A percentile compares a stretch with the other conserved stretches of the same genome.
Conservation (phyloP, 2,888 invertebrate species). For the Yponomeuta evonymella region DNA sequence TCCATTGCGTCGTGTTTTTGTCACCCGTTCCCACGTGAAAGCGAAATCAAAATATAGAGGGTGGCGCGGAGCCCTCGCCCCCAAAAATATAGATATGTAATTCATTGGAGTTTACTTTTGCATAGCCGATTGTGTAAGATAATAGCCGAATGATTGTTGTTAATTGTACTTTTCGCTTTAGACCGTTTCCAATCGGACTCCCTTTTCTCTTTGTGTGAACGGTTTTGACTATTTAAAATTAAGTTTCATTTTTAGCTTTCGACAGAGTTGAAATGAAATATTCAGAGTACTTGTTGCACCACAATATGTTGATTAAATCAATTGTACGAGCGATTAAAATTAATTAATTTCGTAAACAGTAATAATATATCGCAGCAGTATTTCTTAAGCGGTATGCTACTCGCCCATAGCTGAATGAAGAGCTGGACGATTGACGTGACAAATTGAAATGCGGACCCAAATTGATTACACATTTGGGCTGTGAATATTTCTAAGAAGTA, state of each 20-base stretch:
- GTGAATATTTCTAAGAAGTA: too few relatives aligned
- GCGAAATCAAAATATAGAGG: conserved; percentile 13
- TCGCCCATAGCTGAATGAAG: too few relatives aligned
- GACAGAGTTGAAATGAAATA: neutral
- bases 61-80: conserved; percentile 1
- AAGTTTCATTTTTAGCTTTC: neutral
- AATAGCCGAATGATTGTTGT: conserved; percentile 3
- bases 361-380: too few relatives aligned
- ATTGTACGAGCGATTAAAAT: neutral
- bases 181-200: neutral
- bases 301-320: neutral
- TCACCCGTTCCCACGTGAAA: conserved; percentile 18
- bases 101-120: neutral
- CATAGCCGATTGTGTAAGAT: conserved; percentile 7
- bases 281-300: neutral
- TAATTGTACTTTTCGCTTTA: neutral
- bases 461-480: too few relatives aligned
- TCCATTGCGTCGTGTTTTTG: neutral
- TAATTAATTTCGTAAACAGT: too few relatives aligned
- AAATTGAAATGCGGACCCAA: too few relatives aligned
- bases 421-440: too few relatives aligned
- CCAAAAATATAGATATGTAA: neutral
- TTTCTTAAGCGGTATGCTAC: too few relatives aligned
- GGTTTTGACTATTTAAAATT: neutral
- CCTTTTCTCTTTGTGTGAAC: neutral